Base-by-base conservation (phyloP, 2,113 vertebrate genomes). In the Sinocyclocheilus grahami region DNA sequence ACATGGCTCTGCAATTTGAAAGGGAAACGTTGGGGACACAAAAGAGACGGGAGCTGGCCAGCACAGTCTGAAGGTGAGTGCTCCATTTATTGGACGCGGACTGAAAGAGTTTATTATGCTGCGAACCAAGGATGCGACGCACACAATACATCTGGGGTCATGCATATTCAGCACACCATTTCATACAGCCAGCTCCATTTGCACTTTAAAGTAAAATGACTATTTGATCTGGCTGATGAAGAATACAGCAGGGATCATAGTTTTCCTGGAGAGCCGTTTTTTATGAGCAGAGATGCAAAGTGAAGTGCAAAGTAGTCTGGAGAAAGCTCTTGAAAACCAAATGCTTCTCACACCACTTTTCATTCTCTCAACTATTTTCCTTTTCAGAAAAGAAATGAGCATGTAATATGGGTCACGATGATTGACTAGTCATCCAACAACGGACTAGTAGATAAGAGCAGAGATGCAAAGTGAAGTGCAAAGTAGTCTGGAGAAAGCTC, bases 171-270 rank as follows among this genome's bases (percentile, higher is more conserved):
- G 87, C 4, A 46, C 69, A 76, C 85, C 55, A 89, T 92, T 93
- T 90, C 46, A 90, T 92, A 90, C 76, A 27, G 85, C 93, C 85
- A 53, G 88, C 88, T 88, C 91, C 91, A 95, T 95, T 93, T 95
- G 93, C 94, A 94, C 93, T 93, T 92, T 90, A 95, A 95, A 95
- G 94, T 90, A 78, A 94, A 91, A 88, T 85, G 78, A 91, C 88
- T 89, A 92, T 95, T 95, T 95, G 93, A 95, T 94, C 88, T 91
- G 69, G 46, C 72, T 78, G 87, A 90, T 87, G 92, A 91, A 91
- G 92, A 91, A 91, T 89, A 92, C 90, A 91, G 84, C 27, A 48
- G 85, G 83, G 85, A 88, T 89, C 67, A 80, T 33, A 76, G 86
- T 87, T 82, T 78, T 88, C 78, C 87, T 89, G 79, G 85, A 91